Evolutionary conservation across 2,888 invertebrate genomes (phyloP), one percentile per base, ranked within the genome.

Genomic region (Anagyrus pseudococci): DNA sequence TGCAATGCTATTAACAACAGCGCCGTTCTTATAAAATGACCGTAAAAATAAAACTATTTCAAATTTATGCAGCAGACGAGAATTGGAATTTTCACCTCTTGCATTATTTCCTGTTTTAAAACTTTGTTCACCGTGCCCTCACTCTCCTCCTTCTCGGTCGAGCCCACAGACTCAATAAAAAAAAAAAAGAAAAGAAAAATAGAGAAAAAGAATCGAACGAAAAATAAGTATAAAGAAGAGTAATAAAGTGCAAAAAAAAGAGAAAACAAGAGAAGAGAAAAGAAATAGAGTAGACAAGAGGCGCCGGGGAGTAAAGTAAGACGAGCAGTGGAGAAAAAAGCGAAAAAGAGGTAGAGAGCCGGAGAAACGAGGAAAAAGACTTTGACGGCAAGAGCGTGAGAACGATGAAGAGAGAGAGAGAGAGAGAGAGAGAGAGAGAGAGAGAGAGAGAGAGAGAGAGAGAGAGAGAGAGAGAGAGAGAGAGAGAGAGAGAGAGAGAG

Each of bases 371-470:
- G 20, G n/a, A n/a, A n/a, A n/a, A n/a, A 43, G 54, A 59, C 25
- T 59, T 44, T 53, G 46, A 62, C 47, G 55, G 49, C 26, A 55
- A 57, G 46, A 57, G 52, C 52, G 54, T 55, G 52, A 56, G 61
- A 59, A 66, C 29, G 62, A 58, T 4, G 62, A 63, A 59, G 55
- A 67, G 58, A 50, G 58, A 61, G 50, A 60, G 54, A 61, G 53
- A 68, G 53, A 58, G 56, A 58, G 56, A 61, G 47, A 59, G 64
- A 65, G 55, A 10, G n/a, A 57, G 46, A 57, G 52, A 47, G 54
- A 52, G 52, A 56, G 61, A 59, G 65, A 23, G 62, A 58, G 2
- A 63, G 61, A 59, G 55, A 67, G 58, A 50, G 58, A 61, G 50
- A 60, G 54, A 61, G 53, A 68, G 53, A 58, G 56, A 58, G 56